Conservation (phyloP, 2,113 vertebrate species). For the Scalopus aquaticus region DNA sequence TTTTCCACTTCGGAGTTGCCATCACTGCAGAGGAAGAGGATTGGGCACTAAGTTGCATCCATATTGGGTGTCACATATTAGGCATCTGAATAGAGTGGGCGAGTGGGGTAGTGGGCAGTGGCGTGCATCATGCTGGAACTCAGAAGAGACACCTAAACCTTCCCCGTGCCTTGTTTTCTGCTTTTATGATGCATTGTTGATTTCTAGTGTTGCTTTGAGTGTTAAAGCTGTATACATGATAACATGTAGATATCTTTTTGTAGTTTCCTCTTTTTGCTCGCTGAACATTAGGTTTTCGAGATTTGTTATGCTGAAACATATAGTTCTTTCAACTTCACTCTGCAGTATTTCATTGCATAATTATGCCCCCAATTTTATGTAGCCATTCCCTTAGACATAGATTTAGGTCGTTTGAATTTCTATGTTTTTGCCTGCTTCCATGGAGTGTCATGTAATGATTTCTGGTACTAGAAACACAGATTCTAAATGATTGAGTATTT, state of each 20-base stretch:
- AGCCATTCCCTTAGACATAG: background rate
- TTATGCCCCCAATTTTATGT: background rate
- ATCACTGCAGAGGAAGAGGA: background rate
- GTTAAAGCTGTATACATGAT: background rate
- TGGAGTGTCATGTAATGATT: background rate
- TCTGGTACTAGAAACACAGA: background rate
- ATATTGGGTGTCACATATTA: background rate
- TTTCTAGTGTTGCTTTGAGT: background rate
- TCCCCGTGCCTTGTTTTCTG: background rate
- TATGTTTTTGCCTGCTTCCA: background rate
- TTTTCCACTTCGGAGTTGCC: background rate
- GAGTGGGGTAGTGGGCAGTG: background rate
- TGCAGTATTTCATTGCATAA: background rate
- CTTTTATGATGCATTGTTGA: background rate
- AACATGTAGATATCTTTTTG: background rate
- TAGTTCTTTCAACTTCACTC: background rate
- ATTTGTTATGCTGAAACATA: background rate
- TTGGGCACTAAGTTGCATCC: background rate
- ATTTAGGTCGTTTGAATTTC: background rate
- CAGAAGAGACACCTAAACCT: background rate
- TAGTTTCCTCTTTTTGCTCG: background rate
- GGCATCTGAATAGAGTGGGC: background rate
- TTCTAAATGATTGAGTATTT: slow-evolving; percentile 3
- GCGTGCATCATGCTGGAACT: background rate
- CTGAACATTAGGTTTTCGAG: background rate